Evolutionary conservation across 2,888 invertebrate species (phyloP), one percentile per base, ranked within the genome.

Genomic region (Lordiphosa andalusiaca): DNA sequence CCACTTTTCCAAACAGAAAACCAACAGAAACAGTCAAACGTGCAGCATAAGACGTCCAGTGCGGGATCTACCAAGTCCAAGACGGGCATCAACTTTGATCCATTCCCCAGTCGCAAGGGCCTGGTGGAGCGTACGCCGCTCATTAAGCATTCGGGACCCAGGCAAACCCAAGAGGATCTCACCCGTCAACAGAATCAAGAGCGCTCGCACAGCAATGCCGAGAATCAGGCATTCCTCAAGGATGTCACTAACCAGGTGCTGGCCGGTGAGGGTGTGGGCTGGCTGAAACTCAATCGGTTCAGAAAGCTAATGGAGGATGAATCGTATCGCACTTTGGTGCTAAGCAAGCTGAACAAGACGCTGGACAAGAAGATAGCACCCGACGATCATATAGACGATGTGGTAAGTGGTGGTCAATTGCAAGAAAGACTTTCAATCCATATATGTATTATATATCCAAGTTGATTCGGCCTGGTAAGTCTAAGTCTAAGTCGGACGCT

Each of bases 251-350:
- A 68, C 35, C 90, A 90, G 69, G 89, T 89, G 3, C 53, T 90
- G 21, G 85, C 87, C 5, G 90, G 90, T 0, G 89, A 90, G 62
- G 90, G 90, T 0, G 96, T 99, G 0, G 98, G 98, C 13, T 99
- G 99, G 97, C 91, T 99, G 46, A 98, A 98, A 88, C 91, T 98
- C 13, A 97, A 96, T 86, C 92, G 98, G 21, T 91, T 98, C 48
- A 96, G 96, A 87, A 98, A 98, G 86, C 91, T 99, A 25, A 98
- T 99, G 97, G 99, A 99, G 88, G 99, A 99, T 89, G 99, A 99
- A 90, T 98, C 96, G 44, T 98, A 99, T 89, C 92, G 99, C 35
- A 98, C 97, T 88, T 94, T 99, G 90, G 96, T 98, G 37, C 93
- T 99, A 46, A 96, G 96, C 71, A 96, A 98, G 87, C 91, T 99